Evolutionary conservation across 2,797 vertebrate species (phyloP).

Genomic region (Eulemur albifrons): DNA sequence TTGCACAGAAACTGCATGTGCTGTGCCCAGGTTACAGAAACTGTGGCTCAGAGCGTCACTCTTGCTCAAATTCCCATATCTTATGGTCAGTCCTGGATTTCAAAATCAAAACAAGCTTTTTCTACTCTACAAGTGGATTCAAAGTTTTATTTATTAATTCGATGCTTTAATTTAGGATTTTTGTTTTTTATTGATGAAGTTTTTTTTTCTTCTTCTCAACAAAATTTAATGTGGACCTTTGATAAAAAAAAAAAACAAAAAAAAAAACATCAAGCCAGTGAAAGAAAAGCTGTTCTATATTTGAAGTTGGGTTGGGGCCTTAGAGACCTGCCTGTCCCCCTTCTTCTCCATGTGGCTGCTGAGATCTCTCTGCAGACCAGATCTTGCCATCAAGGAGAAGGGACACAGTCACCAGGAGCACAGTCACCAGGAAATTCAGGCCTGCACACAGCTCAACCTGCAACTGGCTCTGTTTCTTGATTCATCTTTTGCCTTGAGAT

Average conservation of each 20-base stretch:
- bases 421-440: not conserved
- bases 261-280: not conserved
- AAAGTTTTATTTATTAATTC: not conserved
- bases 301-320: not conserved
- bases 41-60: not conserved
- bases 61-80: not conserved
- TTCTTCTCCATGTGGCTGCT: too few relatives aligned
- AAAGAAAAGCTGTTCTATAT: not conserved
- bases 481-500: not conserved
- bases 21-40: not conserved
- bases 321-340: not conserved
- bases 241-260: not conserved
- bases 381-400: too few relatives aligned
- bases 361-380: not conserved
- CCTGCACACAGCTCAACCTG: not conserved
- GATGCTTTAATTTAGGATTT: not conserved
- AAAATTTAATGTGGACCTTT: not conserved
- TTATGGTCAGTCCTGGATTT: not conserved
- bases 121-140: not conserved
- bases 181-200: not conserved
- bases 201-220: not conserved
- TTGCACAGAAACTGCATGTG: not conserved
- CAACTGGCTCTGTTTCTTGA: not conserved
- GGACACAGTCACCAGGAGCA: not conserved
- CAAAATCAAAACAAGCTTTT: not conserved